Conservation (phyloP, 2,888 invertebrate genomes). For the Pachydiplax longipennis region DNA sequence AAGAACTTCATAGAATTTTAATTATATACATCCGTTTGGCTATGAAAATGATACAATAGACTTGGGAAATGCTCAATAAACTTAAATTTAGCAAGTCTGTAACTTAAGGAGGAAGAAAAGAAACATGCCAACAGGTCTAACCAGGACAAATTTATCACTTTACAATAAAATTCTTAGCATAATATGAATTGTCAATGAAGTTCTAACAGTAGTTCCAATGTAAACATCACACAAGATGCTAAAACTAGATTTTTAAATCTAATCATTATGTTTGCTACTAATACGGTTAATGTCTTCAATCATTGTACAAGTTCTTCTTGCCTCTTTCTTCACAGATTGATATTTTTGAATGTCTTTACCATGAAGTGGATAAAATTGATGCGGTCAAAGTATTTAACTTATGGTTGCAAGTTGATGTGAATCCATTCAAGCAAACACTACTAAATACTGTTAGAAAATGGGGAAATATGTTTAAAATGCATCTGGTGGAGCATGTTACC, state of each 20-base stretch:
- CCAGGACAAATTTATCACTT: too few relatives aligned
- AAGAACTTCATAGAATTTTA: too few relatives aligned
- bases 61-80: too few relatives aligned
- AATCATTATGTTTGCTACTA: too few relatives aligned
- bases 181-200: too few relatives aligned
- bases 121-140: too few relatives aligned
- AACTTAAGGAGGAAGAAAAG: too few relatives aligned
- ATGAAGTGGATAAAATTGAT: conserved; percentile 73
- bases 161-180: too few relatives aligned
- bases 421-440: conserved; percentile 81
- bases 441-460: conserved; percentile 86
- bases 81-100: too few relatives aligned
- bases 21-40: too few relatives aligned
- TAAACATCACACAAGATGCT: not conserved
- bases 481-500: conserved; percentile 82
- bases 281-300: too few relatives aligned
- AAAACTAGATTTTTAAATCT: not conserved
- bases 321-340: conserved; percentile 69
- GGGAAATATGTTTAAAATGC: conserved; percentile 86
- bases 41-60: too few relatives aligned
- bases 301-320: not conserved
- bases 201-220: not conserved
- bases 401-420: conserved; percentile 82
- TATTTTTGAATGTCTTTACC: conserved; percentile 79
- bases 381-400: conserved; percentile 72